A percentile compares a stretch with the other conserved stretches of the same genome.
These are phyloP conservation scores for Leptatherina wallacei DNA, from an alignment of 2,797 vertebrate species.

Conservation along the genomic window DNA sequence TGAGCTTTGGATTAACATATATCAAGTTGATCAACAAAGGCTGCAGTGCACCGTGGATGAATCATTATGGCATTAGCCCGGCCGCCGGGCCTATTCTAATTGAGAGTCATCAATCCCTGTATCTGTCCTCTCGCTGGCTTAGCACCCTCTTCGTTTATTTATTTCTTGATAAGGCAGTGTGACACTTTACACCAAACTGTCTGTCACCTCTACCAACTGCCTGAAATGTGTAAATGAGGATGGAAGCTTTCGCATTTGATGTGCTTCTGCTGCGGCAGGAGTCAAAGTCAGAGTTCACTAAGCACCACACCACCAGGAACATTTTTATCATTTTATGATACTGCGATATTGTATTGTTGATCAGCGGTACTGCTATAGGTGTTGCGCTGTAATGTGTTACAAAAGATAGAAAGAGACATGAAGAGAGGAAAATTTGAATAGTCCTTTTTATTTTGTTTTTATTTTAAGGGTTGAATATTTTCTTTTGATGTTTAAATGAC, in stretches of 20 bases:
- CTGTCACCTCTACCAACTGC: conserved; percentile 56
- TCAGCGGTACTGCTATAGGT: background rate
- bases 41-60: conserved; percentile 62
- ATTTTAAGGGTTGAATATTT: background rate
- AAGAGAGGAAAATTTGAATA: background rate
- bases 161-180: conserved; percentile 51
- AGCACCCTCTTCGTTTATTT: conserved; percentile 48
- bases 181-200: conserved; percentile 53
- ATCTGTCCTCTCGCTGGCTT: conserved; percentile 62
- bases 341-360: conserved; percentile 4
- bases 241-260: conserved; percentile 22
- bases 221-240: conserved; percentile 50
- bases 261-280: conserved; percentile 17
- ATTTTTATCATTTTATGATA: conserved; percentile 3
- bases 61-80: conserved; percentile 74
- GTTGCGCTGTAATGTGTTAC: background rate
- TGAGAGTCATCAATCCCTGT: conserved; percentile 72
- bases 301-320: conserved; percentile 1
- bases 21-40: conserved; percentile 78
- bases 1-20: conserved; percentile 71
- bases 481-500: background rate
- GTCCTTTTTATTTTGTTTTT: background rate
- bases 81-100: conserved; percentile 72
- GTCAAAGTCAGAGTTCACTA: conserved; percentile 13
- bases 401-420: background rate